These are phyloP conservation scores for Drosophila lacicola DNA, from an alignment of 2,888 invertebrate genomes.

Conservation along the genomic window DNA sequence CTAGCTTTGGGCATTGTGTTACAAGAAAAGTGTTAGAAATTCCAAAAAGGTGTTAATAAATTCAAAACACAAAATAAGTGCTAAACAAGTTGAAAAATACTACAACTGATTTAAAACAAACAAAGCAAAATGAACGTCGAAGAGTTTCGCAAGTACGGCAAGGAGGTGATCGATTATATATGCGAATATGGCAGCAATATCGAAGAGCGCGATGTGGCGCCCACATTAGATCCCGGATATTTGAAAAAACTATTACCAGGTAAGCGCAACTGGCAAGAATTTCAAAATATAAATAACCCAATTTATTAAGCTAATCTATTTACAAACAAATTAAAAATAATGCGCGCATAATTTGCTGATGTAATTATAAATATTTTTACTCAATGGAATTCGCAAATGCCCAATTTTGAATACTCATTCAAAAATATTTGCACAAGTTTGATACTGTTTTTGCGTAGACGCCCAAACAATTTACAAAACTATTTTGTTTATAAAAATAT, in stretches of 20 bases:
- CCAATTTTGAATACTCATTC: constrained; percentile 19
- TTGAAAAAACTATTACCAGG: constrained; percentile 89
- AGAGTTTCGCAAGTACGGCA: constrained; percentile 90
- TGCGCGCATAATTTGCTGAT: neutral
- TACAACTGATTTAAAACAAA: constrained; percentile 10
- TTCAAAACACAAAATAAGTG: constrained; percentile 9
- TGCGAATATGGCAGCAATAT: constrained; percentile 91
- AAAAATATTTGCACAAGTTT: constrained; percentile 34
- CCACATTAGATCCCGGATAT: constrained; percentile 92
- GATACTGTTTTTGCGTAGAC: neutral
- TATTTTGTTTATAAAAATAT: constrained; percentile 29
- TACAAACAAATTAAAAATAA: constrained; percentile 7
- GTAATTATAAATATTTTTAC: constrained; percentile 24
- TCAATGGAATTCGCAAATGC: constrained; percentile 27
- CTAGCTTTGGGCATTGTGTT: constrained; percentile 13
- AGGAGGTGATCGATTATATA: constrained; percentile 94
- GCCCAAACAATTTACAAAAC: constrained; percentile 15
- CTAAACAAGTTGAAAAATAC: constrained; percentile 18
- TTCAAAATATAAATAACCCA: neutral
- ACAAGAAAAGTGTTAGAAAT: constrained; percentile 13
- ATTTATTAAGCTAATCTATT: neutral
- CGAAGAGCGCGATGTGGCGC: constrained; percentile 89
- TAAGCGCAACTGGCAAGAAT: constrained; percentile 48
- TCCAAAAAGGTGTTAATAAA: constrained; percentile 16
- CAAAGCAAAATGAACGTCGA: constrained; percentile 89